Evolutionary conservation across 2,113 vertebrate genomes (phyloP).

Genomic region (Poecilia latipinna): DNA sequence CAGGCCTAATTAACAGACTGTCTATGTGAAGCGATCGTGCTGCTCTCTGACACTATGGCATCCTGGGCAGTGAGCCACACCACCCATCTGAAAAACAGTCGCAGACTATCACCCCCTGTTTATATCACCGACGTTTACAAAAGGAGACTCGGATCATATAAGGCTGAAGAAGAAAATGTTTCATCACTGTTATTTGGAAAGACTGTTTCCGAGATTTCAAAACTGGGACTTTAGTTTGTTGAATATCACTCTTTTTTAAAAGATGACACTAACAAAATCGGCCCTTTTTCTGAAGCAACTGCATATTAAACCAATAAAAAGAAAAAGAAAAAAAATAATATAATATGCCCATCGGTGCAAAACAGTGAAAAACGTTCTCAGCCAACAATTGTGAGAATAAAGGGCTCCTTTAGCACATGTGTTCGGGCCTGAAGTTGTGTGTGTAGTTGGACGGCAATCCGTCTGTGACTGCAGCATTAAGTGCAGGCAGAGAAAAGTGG

Average conservation of each 20-base stretch:
- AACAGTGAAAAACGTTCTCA: background rate
- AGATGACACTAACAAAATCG: no score
- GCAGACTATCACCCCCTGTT: no score
- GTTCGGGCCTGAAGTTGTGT: conserved; percentile 9
- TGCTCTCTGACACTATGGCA: background rate
- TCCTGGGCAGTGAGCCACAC: no score
- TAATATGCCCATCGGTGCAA: background rate
- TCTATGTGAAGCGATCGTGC: background rate
- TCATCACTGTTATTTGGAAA: background rate
- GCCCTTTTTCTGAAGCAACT: no score
- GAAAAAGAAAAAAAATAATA: background rate
- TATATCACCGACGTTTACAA: background rate
- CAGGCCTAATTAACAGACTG: background rate
- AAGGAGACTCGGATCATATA: background rate
- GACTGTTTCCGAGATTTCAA: no score
- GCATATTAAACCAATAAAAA: background rate
- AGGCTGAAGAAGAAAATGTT: background rate
- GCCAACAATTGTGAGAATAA: background rate
- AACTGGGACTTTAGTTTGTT: no score
- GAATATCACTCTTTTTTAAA: no score
- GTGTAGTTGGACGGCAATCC: conserved; percentile 22
- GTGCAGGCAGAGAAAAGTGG: conserved; percentile 43
- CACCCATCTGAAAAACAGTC: no score
- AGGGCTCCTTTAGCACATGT: conserved; percentile 16
- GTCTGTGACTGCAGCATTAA: conserved; percentile 31